Base-by-base conservation (phyloP, 2,797 vertebrate genomes). In the Amphiprion clarkii region DNA sequence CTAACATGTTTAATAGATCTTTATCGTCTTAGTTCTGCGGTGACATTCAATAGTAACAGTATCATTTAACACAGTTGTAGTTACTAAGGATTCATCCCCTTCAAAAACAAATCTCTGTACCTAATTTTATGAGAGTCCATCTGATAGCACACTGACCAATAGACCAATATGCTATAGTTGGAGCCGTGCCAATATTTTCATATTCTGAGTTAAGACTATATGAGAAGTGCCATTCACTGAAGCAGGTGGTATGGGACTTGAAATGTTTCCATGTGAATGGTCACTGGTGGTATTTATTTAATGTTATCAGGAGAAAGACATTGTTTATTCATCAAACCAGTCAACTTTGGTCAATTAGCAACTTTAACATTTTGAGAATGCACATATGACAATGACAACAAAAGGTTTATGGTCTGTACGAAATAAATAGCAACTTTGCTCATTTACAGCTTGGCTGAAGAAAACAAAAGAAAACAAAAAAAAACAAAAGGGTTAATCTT, bases 321-420 rank as follows among this genome's bases (percentile, higher is more conserved):
- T 91, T 94, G 91, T 95, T 96, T 95, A 95, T 95, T 96, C 90
- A 92, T 94, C 88, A 93, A 95, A 96, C 95, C 95, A 95, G 95
- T 95, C 92, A 92, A 95, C 95, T 96, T 96, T 96, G 95, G 95
- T 95, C 94, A 95, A 93, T 95, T 95, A 96, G 95, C 95, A 94
- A 95, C 93, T 90, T 90, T 89, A 93, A 94, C 89, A 91, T 94
- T 92, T 94, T 93, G 87, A 94, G 89, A 95, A 95, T 94, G 91
- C 91, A 94, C 94, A 94, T 91, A 70, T 90, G 92, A 94, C 91
- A 93, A 90, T 92, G 91, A 92, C 89, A 92, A 93, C 89, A 89
- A 92, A 94, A 88, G 86, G 82, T 93, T 90, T 89, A 92, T 90
- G 93, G 89, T 91, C 88, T 93, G 90, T 93, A 94, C 91, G 88